A percentile compares a stretch with the other conserved stretches of the same genome.
Evolutionary conservation across 23 tunicate species (phyloP).

Genomic region (Styela clava): DNA sequence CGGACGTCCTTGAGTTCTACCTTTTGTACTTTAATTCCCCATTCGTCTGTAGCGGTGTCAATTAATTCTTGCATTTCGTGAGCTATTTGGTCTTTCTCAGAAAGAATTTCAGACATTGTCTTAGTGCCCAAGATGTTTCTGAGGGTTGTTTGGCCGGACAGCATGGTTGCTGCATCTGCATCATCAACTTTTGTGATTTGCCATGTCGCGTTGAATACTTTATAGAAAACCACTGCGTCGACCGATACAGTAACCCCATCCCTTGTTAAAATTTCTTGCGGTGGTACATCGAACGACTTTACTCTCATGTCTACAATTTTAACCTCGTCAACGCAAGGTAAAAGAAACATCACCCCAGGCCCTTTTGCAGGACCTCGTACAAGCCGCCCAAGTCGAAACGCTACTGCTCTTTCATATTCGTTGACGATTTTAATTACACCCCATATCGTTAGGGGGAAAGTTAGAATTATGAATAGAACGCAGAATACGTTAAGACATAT

Average conservation of each 20-base stretch:
- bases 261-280: conserved; percentile 37
- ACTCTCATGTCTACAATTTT: conserved; percentile 29
- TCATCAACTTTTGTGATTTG: conserved; percentile 8
- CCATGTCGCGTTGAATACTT: conserved; percentile 7
- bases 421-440: not conserved
- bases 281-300: conserved; percentile 30
- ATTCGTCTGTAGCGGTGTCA: conserved; percentile 80
- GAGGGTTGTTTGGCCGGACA: conserved; percentile 20
- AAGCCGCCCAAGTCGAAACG: conserved; percentile 23
- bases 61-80: conserved; percentile 54
- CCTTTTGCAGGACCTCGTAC: conserved; percentile 23
- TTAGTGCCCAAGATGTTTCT: conserved; percentile 17
- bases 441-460: conserved; percentile 24
- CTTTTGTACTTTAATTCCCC: conserved; percentile 91
- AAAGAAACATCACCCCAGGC: conserved; percentile 12
- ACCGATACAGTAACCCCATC: conserved; percentile 25
- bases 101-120: conserved; percentile 14
- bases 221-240: conserved; percentile 28
- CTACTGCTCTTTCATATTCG: conserved; percentile 26
- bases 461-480: not conserved
- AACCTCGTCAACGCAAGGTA: conserved; percentile 30
- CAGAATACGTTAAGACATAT: not conserved
- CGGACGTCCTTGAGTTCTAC: conserved; percentile 89
- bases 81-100: conserved; percentile 65
- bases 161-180: conserved; percentile 17